Conservation (phyloP, 2,113 vertebrate genomes). For the Daboia siamensis region DNA sequence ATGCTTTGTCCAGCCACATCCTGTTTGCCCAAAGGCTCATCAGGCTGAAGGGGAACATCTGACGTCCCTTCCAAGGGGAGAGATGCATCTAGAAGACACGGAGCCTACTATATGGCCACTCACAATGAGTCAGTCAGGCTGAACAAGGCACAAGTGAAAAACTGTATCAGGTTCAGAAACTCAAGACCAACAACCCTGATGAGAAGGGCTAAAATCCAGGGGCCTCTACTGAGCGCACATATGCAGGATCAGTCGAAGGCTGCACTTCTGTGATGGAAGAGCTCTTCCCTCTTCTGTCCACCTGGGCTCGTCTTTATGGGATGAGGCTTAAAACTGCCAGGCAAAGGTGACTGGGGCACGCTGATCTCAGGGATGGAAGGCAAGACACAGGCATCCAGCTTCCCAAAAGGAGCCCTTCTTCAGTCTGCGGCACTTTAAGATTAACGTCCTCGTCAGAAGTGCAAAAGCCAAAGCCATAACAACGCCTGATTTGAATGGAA, state of each 20-base stretch:
- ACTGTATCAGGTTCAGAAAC: conserved; percentile 10
- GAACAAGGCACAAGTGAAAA: not conserved
- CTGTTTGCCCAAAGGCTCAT: not conserved
- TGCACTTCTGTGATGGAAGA: not conserved
- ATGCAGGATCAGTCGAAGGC: not conserved
- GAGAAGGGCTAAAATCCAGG: not conserved
- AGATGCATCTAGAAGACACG: not conserved
- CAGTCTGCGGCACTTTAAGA: not conserved
- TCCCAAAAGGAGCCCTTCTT: not conserved
- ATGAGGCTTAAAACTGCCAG: not conserved
- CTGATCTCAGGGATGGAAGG: not conserved
- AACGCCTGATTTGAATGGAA: not conserved
- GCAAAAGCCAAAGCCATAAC: not conserved
- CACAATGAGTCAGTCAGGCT: conserved; percentile 26
- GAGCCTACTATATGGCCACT: not conserved
- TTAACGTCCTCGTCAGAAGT: not conserved
- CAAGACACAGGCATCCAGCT: not conserved
- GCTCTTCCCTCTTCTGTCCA: not conserved
- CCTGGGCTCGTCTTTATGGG: not conserved
- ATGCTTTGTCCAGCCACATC: not conserved
- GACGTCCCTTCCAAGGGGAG: not conserved
- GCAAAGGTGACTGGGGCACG: too few species aligned
- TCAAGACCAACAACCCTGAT: not conserved
- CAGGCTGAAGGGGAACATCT: not conserved
- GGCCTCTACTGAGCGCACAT: not conserved